These are phyloP conservation scores for Hexactinellida sp. DNA, from an alignment of 37 sponge, comb jelly and placozoan genomes.

Conservation along the genomic window DNA sequence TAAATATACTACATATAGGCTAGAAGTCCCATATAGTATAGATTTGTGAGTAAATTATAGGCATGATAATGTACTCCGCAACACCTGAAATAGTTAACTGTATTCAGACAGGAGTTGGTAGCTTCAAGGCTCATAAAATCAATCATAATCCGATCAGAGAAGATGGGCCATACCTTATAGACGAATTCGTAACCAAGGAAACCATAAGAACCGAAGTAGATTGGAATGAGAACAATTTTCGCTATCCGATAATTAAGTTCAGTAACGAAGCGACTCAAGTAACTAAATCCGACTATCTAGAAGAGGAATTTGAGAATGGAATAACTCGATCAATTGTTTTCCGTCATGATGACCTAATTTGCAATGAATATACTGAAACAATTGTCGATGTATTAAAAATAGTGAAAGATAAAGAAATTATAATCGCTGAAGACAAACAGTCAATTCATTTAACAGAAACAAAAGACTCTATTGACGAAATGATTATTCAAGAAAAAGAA, in stretches of 20 bases:
- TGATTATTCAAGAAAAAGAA: neutral
- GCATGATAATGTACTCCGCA: no score
- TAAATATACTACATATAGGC: no score
- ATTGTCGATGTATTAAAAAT: no score
- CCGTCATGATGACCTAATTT: neutral
- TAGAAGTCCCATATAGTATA: no score
- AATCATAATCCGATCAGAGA: neutral
- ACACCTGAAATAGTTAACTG: no score
- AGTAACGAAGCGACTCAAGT: neutral
- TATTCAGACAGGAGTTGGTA: neutral
- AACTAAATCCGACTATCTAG: neutral
- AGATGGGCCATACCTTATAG: neutral
- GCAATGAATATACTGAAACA: neutral
- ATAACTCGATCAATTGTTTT: neutral
- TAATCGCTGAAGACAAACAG: neutral
- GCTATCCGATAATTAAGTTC: neutral
- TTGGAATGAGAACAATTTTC: no score
- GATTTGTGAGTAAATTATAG: no score
- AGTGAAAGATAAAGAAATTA: no score
- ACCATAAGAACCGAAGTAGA: neutral
- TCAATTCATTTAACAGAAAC: neutral
- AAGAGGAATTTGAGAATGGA: neutral
- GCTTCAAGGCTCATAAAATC: neutral
- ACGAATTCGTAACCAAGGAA: neutral
- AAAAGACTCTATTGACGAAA: no score